Evolutionary conservation across 2,888 invertebrate genomes (phyloP), one percentile per base, ranked within the genome.

Genomic region (Calameuta idolon): DNA sequence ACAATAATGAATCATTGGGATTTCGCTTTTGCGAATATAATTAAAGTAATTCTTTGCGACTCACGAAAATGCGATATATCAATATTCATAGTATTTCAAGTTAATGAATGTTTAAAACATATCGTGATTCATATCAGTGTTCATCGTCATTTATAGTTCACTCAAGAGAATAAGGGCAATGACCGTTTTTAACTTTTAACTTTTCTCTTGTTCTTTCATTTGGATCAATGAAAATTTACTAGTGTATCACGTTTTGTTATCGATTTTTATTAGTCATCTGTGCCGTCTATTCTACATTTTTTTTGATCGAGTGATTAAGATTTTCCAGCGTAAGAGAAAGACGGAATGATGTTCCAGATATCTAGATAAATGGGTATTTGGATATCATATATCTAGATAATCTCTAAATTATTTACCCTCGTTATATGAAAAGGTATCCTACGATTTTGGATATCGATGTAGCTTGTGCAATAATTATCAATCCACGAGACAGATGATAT

Each of bases 401-500:
- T 23, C 55, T 55, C 9, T 55, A 9, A 15, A 55, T 55, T 55
- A 31, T 31, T 23, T 71, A 33, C 4, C 12, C 71, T 71, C 31
- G 71, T 71, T 71, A 31, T 9, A 71, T 12, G 12, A 69, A 71
- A 9, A 69, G 23, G 12, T 55, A 55, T 55, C 55, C 23, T 23
- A 79, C 12, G 31, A 71, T 71, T 76, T 78, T 75, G 74, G 81
- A 79, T 74, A 77, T 84, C 77, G 79, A 84, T 79, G 82, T 87
- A 86, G 87, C 83, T 86, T 85, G 77, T 74, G 83, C 84, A 86
- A 85, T 84, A 86, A 84, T 74, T 79, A 80, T 81, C 82, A 85
- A 80, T 80, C 81, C 77, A 81, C 76, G 83, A 77, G 75, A 77
- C 74, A 77, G 69, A 77, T 78, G 84, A 82, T 83, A 75, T 80